Evolutionary conservation across 2,797 vertebrate species (phyloP).

Genomic region (Orestias chungarensis): DNA sequence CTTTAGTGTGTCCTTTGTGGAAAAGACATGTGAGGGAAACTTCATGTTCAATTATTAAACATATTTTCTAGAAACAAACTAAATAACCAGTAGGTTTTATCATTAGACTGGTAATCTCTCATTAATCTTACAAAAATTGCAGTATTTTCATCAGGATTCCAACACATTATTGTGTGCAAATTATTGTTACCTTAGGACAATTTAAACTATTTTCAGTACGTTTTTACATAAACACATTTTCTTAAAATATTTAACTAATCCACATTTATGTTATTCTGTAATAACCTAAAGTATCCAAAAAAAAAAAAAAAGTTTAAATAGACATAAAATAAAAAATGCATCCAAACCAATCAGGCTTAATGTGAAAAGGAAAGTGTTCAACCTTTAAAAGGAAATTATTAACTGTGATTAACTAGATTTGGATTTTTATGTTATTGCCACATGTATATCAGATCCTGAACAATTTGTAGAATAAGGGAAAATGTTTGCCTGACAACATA

Average conservation of each 20-base stretch:
- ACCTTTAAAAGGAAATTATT: neutral
- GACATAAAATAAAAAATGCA: too few relatives aligned
- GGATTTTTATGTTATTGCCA: neutral
- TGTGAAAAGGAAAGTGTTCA: too few relatives aligned
- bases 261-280: too few relatives aligned
- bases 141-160: neutral
- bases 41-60: neutral
- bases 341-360: too few relatives aligned
- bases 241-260: too few relatives aligned
- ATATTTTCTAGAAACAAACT: slow-evolving; percentile 5
- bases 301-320: too few relatives aligned
- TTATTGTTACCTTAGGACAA: neutral
- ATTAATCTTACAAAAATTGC: slow-evolving; percentile 19
- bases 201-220: too few relatives aligned
- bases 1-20: slow-evolving; percentile 60
- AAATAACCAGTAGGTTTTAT: slow-evolving; percentile 16
- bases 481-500: neutral
- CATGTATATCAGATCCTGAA: too few relatives aligned
- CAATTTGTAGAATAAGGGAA: neutral
- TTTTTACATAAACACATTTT: too few relatives aligned
- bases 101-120: slow-evolving; percentile 35
- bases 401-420: neutral
- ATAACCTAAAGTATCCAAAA: too few relatives aligned
- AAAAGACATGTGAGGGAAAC: slow-evolving; percentile 10
- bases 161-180: neutral